A percentile compares a stretch with the other conserved stretches of the same genome.
phyloP scores from a whole-genome alignment of 2,113 vertebrate genomes.

The Orcinus orca region DNA sequence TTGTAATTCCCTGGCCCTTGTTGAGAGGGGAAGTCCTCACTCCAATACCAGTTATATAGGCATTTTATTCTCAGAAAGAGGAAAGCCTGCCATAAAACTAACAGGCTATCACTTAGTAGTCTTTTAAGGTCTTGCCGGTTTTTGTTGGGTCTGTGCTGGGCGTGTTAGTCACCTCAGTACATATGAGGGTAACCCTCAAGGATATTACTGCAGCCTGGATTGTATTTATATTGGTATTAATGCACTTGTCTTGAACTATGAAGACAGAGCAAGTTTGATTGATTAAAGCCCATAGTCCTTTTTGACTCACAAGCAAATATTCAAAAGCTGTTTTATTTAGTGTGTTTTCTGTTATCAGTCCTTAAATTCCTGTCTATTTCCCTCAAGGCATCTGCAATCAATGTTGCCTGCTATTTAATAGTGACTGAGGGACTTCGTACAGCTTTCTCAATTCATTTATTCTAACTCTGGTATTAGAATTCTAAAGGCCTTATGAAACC shows the following conservation, averaged over 20 bases:
- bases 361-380: conserved; percentile 13
- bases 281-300: neutral
- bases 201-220: neutral
- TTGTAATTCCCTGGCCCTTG: neutral
- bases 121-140: neutral
- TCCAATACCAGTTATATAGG: neutral
- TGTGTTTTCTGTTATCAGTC: neutral
- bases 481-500: neutral
- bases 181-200: neutral
- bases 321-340: neutral
- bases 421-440: neutral
- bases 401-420: conserved; percentile 22
- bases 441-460: neutral
- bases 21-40: neutral
- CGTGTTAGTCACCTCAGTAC: neutral
- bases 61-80: neutral
- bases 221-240: neutral
- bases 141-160: neutral
- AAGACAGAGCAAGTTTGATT: neutral
- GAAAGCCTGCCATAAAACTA: neutral
- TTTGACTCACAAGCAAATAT: neutral
- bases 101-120: neutral
- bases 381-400: conserved; percentile 1
- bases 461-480: conserved; percentile 5
- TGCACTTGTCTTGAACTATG: neutral